Base-by-base conservation (phyloP, 2,797 vertebrate genomes). In the Valencia hispanica region DNA sequence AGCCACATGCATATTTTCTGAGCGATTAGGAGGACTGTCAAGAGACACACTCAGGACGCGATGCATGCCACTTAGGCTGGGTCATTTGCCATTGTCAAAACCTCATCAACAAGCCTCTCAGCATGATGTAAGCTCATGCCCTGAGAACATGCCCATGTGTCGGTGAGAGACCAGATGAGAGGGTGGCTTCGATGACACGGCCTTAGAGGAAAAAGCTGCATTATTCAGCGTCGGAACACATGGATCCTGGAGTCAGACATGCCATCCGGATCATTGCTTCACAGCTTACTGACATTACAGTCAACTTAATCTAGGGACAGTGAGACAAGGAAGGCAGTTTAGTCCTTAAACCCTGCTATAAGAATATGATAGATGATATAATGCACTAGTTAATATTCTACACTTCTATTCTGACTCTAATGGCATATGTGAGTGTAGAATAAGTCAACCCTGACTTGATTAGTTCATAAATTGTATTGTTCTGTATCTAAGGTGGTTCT, bases 201-300 rank as follows among this genome's bases (percentile, higher is more conserved):
- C 84, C 85, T 79, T 65, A 89, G 87, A 93, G 94, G 91, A 94
- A 92, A 93, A 92, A 89, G 81, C 91, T 95, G 89, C 94, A 95
- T 95, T 94, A 94, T 95, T 95, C 88, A 95, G 90, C 70, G 82
- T 83, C 66, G 87, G 77, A 93, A 91, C 90, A 91, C 82, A 70
- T 68, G 84, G 86, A 85, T 91, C 87, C 27, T 17, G 63, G 57
- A 84, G 81, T 72, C 81, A 61, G 88, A 79, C 72, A 82, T 88
- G 81, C 89, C 89, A 90, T 81, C 88, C 88, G 81, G 89, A 89
- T 91, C 90, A 82, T 83, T 84, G 80, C 88, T 84, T 90, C 78
- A 88, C 86, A 86, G 89, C 80, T 92, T 86, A 80, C 94, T 94
- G 90, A 90, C 90, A 94, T 95, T 94, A 93, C 93, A 94, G 91